These are phyloP conservation scores for Allacma fusca DNA, from an alignment of 2,888 invertebrate species.

Conservation along the genomic window DNA sequence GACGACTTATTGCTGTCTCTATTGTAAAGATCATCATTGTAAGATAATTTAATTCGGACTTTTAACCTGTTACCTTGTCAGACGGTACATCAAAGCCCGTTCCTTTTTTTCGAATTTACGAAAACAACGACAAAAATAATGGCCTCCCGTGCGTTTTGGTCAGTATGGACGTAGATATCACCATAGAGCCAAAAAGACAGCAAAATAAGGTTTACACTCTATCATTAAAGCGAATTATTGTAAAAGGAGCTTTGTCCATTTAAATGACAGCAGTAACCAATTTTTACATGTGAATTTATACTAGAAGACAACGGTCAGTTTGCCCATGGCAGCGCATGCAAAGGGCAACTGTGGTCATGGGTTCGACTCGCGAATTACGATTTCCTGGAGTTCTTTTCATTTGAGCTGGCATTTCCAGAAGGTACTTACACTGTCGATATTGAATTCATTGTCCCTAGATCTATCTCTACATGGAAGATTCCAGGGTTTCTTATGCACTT, in stretches of 20 bases:
- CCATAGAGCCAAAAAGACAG: constrained; percentile 58
- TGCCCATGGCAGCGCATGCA: constrained; percentile 77
- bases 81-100: constrained; percentile 41
- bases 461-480: no score
- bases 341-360: constrained; percentile 79
- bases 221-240: neutral
- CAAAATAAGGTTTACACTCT: constrained; percentile 48
- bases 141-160: constrained; percentile 56
- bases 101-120: constrained; percentile 54
- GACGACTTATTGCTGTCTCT: no score
- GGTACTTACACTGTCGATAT: constrained; percentile 66
- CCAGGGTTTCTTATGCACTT: no score
- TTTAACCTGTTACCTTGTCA: neutral
- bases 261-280: no score
- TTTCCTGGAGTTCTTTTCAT: constrained; percentile 77
- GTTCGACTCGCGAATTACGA: constrained; percentile 75
- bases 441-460: no score
- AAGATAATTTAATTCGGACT: no score
- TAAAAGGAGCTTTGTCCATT: neutral
- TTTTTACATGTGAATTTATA: constrained; percentile 55
- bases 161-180: constrained; percentile 54
- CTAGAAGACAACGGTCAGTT: constrained; percentile 77
- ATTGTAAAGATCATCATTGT: no score
- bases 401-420: constrained; percentile 81
- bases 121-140: constrained; percentile 33